Evolutionary conservation across 2,888 invertebrate species (phyloP).

Genomic region (Lasioglossum calceatum): DNA sequence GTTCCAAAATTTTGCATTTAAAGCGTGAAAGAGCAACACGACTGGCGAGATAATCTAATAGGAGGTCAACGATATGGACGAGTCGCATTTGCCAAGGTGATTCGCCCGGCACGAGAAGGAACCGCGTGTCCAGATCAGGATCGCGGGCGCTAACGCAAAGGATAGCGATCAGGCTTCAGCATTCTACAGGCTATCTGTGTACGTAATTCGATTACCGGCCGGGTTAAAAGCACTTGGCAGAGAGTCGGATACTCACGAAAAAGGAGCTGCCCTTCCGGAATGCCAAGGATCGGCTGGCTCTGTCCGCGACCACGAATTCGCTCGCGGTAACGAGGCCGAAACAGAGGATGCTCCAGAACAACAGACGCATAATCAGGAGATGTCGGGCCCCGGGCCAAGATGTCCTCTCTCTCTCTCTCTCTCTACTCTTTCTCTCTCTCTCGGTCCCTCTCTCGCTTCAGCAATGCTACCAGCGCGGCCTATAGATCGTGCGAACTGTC

Average conservation of each 20-base stretch:
- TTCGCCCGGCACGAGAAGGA: not conserved
- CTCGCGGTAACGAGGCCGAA: slow-evolving; percentile 61
- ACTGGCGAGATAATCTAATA: not conserved
- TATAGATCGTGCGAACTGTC: slow-evolving; percentile 42
- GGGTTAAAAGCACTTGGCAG: not conserved
- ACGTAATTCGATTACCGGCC: not conserved
- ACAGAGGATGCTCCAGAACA: slow-evolving; percentile 68
- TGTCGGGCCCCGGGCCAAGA: slow-evolving; percentile 35
- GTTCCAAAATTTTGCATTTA: not conserved
- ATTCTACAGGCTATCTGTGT: not conserved
- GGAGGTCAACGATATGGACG: not conserved
- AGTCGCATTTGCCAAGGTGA: not conserved
- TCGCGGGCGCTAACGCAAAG: not conserved
- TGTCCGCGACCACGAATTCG: slow-evolving; percentile 55
- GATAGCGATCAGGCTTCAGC: not conserved
- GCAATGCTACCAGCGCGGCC: slow-evolving; percentile 48
- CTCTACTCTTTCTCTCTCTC: no score
- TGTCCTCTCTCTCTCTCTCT: slow-evolving; percentile 9
- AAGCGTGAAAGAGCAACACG: not conserved
- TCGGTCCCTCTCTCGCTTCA: not conserved
- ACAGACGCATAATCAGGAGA: slow-evolving; percentile 66
- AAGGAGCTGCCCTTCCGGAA: slow-evolving; percentile 81
- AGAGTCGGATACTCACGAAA: slow-evolving; percentile 79
- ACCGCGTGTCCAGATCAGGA: not conserved
- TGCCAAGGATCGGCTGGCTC: slow-evolving; percentile 76